Evolutionary conservation across 2,113 vertebrate species (phyloP).

Genomic region (Heterocephalus glaber): DNA sequence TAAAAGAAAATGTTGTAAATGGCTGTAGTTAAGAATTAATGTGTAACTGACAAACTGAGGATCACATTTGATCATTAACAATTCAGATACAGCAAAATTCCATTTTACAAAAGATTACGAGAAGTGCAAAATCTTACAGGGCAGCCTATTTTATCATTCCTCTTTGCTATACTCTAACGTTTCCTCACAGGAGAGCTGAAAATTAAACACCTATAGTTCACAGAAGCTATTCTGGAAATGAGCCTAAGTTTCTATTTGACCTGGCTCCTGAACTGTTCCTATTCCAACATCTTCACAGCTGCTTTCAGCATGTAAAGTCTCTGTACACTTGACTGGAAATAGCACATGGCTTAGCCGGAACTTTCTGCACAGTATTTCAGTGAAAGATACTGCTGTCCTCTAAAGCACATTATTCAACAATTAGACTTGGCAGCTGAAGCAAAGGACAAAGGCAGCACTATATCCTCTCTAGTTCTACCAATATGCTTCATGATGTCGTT

Average conservation of each 20-base stretch:
- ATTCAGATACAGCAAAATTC: neutral
- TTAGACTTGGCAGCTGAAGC: slow-evolving; percentile 78
- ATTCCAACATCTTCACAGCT: slow-evolving; percentile 79
- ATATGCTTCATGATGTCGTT: slow-evolving; percentile 76
- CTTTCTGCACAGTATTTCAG: slow-evolving; percentile 77
- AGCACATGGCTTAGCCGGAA: slow-evolving; percentile 81
- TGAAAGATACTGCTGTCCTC: slow-evolving; percentile 88
- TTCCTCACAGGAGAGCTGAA: slow-evolving; percentile 16
- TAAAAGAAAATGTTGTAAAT: neutral
- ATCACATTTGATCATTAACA: neutral
- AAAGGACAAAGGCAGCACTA: slow-evolving; percentile 85
- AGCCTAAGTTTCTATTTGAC: slow-evolving; percentile 63
- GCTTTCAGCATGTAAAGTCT: slow-evolving; percentile 78
- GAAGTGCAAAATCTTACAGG: neutral
- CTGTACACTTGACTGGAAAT: slow-evolving; percentile 84
- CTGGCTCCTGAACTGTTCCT: slow-evolving; percentile 67
- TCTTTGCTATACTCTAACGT: slow-evolving; percentile 45
- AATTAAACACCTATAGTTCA: slow-evolving; percentile 37
- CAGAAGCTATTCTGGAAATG: slow-evolving; percentile 62
- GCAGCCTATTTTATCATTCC: neutral
- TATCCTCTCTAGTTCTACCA: slow-evolving; percentile 75
- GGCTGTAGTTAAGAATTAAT: neutral
- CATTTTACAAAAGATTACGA: neutral
- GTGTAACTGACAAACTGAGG: neutral
- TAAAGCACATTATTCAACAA: slow-evolving; percentile 85